Conservation (phyloP, 2,113 vertebrate genomes). For the Meleagris gallopavo region DNA sequence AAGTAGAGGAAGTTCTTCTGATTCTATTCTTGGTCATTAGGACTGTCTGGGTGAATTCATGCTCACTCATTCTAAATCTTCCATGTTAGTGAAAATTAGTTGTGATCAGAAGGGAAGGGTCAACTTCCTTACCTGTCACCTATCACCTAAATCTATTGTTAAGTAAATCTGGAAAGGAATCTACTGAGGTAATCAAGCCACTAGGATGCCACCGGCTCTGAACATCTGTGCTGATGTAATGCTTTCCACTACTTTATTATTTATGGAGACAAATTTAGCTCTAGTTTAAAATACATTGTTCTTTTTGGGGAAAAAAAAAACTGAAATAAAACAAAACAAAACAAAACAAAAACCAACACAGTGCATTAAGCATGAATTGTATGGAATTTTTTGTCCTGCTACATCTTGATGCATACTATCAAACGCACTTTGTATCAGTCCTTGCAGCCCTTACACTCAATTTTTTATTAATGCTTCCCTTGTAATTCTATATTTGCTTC, state of each 20-base stretch:
- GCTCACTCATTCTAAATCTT: not conserved
- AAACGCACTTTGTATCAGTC: slow-evolving; percentile 27
- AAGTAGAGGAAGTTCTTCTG: not conserved
- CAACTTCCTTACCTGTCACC: not conserved
- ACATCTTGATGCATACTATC: not conserved
- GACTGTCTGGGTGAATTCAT: not conserved
- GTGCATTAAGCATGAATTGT: not conserved
- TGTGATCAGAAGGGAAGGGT: not conserved
- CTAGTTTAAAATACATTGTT: not conserved
- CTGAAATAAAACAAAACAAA: not conserved
- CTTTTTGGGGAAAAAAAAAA: not conserved
- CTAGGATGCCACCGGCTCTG: not conserved
- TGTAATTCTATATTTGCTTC: slow-evolving; percentile 54
- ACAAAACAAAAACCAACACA: not conserved
- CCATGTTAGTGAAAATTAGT: not conserved
- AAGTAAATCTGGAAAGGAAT: not conserved
- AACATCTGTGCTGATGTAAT: not conserved
- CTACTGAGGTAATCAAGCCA: not conserved
- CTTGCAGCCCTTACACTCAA: not conserved
- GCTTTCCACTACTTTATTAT: slow-evolving; percentile 5
- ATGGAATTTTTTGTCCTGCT: not conserved
- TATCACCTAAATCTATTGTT: not conserved
- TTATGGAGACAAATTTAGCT: slow-evolving; percentile 15
- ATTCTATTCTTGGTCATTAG: not conserved
- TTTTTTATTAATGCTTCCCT: slow-evolving; percentile 60